Conservation (phyloP, 2,113 vertebrate genomes). For the Chrysochloris asiatica region DNA sequence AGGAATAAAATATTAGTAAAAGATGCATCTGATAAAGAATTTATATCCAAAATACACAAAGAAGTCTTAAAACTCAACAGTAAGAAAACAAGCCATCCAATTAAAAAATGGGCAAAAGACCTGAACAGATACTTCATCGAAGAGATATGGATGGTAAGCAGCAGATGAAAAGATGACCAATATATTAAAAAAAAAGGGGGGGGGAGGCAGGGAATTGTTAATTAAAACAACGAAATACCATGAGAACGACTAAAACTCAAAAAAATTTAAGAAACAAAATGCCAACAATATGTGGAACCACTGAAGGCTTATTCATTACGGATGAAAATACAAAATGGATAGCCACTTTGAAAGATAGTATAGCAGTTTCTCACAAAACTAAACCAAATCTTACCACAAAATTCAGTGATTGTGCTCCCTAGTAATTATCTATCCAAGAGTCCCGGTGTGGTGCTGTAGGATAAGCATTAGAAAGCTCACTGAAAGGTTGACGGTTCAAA, state of each 20-base stretch:
- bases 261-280: not conserved
- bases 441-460: no score
- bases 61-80: not conserved
- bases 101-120: not conserved
- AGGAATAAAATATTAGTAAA: not conserved
- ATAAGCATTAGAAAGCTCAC: no score
- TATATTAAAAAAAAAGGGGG: no score
- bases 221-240: not conserved
- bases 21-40: not conserved
- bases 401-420: no score
- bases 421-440: no score
- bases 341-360: not conserved
- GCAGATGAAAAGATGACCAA: not conserved
- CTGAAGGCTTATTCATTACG: not conserved
- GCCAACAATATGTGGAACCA: not conserved
- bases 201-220: not conserved
- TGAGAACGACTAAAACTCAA: not conserved
- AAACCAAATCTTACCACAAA: not conserved
- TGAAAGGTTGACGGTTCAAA: no score
- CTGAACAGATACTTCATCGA: not conserved
- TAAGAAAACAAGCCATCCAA: not conserved
- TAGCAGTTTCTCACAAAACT: not conserved
- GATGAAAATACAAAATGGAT: not conserved
- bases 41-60: not conserved
- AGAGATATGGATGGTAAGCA: not conserved